Base-by-base conservation (phyloP, 1,140 invertebrate species). In the Halotydeus destructor region DNA sequence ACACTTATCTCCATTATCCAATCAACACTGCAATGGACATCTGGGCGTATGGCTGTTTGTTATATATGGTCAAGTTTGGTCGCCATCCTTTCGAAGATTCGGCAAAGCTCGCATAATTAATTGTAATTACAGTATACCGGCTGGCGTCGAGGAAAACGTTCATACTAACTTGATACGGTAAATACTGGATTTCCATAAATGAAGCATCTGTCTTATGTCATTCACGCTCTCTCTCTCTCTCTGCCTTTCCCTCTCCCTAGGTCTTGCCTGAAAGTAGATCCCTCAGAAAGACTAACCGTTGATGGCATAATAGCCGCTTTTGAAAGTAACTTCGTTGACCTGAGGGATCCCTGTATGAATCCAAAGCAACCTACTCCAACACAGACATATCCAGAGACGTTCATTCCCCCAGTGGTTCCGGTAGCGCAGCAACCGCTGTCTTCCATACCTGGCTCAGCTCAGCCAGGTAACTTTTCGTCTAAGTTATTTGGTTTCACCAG, bases 11-110 rank as follows among this genome's bases (percentile, higher is more conserved):
- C 55, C 96, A 98, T 61, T 78, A 78, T 60, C 76, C 76, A 30
- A 89, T 99, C 46, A 80, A 82, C 26, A 55, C 63, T 46, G 71
- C 78, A 14, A 71, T 76, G 3, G 94, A 99, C 64, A 71, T 93
- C 23, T 99, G 94, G 93, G 89, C 91, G 3, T 62, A 98, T 18
- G 93, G 94, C 5, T 99, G 94, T 62, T 72, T 98, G 38, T 61
- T 97, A 0, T 98, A 84, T 60, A 72, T 77, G 23, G 61, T 99
- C 9, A 88, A 88, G 57, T 97, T 78, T 58, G 74, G 79, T 58
- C 73, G 75, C 47, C 94, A 99, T 70, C 94, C 94, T 8, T 99
- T 93, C 62, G 85, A 94, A 57, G 94, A 98, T 64, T 72, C 71
- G 5, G 89, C 89, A 26, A 98, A 98, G 60, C 60, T 99, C 72